Conservation (phyloP, 2,113 vertebrate genomes). For the Myrmecophaga tridactyla region DNA sequence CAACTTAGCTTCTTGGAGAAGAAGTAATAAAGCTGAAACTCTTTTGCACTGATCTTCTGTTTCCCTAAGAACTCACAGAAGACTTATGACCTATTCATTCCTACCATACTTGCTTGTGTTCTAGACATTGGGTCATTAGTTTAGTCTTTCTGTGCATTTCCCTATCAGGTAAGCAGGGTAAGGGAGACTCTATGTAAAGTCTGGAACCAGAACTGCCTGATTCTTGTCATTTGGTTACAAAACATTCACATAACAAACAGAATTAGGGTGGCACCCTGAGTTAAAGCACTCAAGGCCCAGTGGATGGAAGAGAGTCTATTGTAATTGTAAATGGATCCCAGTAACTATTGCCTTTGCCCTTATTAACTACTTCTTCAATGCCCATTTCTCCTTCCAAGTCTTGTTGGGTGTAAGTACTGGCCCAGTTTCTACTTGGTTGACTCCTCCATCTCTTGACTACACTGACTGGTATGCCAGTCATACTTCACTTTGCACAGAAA, state of each 20-base stretch:
- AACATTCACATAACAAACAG: not conserved
- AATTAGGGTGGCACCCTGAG: not conserved
- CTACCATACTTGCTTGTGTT: not conserved
- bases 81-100: not conserved
- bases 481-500: not conserved
- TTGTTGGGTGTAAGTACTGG: not conserved
- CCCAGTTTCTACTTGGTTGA: not conserved
- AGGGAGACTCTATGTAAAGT: not conserved
- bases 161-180: not conserved
- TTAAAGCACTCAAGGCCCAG: conserved; percentile 24
- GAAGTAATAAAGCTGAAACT: not conserved
- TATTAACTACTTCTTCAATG: not conserved
- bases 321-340: not conserved
- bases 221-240: conserved; percentile 9
- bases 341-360: not conserved
- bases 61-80: not conserved
- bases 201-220: conserved; percentile 11
- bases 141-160: not conserved
- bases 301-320: not conserved
- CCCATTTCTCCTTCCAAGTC: conserved; percentile 9
- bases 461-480: not conserved
- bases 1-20: not conserved
- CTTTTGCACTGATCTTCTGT: not conserved
- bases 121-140: not conserved
- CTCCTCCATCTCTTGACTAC: not conserved